Evolutionary conservation across 2,888 invertebrate genomes (phyloP), one percentile per base, ranked within the genome.

Genomic region (Neria commutata): DNA sequence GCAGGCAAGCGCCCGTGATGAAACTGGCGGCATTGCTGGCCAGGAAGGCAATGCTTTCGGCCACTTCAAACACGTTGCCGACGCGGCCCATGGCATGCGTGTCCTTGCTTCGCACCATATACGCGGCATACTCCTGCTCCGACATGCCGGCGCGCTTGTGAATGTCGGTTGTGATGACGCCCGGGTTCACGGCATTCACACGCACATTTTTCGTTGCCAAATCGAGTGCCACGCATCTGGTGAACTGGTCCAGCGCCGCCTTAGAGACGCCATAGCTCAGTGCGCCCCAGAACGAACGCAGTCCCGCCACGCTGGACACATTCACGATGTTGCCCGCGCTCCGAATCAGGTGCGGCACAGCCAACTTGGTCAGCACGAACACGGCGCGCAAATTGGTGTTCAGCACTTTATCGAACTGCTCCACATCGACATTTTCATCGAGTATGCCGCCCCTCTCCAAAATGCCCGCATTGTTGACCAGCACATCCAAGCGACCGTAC

Each of bases 201-300:
- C 96, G 84, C 0, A 96, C 91, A 67, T 89, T 87, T 78, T 90
- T 89, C 0, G 85, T 76, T 33, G 88, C 92, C 61, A 94, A 80
- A 71, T 94, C 97, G 29, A 98, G 80, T 6, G 98, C 93, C 5
- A 89, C 85, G 78, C 95, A 95, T 77, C 69, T 86, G 0, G 98
- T 98, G 69, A 98, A 89, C 77, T 97, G 96, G 83, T 98, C 98
- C 11, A 97, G 78, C 2, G 95, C 95, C 24, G 94, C 86, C 84
- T 98, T 98, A 3, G 95, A 94, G 86, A 97, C 89, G 69, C 89
- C 89, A 78, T 98, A 98, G 8, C 93, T 89, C 37, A 95, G 81
- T n/a, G 93, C 88, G 55, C 90, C 90, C 0, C 94, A 88, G 75
- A 96, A 96, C 61, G 95, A 87, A 79, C 95, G 85, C 16, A 93